phyloP scores from a whole-genome alignment of 1,140 invertebrate species.

The Onthophagus taurus region DNA sequence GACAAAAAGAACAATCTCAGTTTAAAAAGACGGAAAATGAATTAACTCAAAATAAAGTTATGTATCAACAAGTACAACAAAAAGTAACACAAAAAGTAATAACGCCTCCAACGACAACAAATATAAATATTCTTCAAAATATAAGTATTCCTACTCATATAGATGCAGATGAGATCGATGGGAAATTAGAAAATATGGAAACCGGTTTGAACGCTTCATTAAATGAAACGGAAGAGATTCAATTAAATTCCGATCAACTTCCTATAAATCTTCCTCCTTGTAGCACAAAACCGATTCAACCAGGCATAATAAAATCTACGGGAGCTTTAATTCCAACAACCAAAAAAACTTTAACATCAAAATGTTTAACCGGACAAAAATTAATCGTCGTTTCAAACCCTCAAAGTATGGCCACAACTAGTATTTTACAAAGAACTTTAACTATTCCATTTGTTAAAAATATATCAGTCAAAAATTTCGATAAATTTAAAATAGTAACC shows the following conservation, averaged over 20 bases:
- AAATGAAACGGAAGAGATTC: too few relatives aligned
- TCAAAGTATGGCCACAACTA: slow-evolving; percentile 25
- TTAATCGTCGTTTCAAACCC: slow-evolving; percentile 33
- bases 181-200: background rate
- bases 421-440: slow-evolving; percentile 33
- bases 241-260: too few relatives aligned
- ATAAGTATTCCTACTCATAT: slow-evolving; percentile 16
- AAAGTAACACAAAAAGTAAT: slow-evolving; percentile 8
- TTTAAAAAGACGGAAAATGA: background rate
- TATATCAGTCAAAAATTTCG: slow-evolving; percentile 33
- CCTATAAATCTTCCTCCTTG: too few relatives aligned
- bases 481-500: slow-evolving; percentile 34
- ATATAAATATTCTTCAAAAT: slow-evolving; percentile 29
- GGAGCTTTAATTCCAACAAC: too few relatives aligned
- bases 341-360: slow-evolving; percentile 21
- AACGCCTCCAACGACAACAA: slow-evolving; percentile 11
- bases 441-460: slow-evolving; percentile 34
- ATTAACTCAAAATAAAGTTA: background rate
- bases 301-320: too few relatives aligned
- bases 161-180: slow-evolving; percentile 12
- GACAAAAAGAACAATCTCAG: slow-evolving; percentile 18
- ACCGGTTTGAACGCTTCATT: too few relatives aligned
- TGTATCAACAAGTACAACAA: slow-evolving; percentile 8
- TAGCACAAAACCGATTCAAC: slow-evolving; percentile 15
- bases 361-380: slow-evolving; percentile 28